phyloP scores from a whole-genome alignment of 2,113 vertebrate species.

The Hypocryptadius cinnamomeus region DNA sequence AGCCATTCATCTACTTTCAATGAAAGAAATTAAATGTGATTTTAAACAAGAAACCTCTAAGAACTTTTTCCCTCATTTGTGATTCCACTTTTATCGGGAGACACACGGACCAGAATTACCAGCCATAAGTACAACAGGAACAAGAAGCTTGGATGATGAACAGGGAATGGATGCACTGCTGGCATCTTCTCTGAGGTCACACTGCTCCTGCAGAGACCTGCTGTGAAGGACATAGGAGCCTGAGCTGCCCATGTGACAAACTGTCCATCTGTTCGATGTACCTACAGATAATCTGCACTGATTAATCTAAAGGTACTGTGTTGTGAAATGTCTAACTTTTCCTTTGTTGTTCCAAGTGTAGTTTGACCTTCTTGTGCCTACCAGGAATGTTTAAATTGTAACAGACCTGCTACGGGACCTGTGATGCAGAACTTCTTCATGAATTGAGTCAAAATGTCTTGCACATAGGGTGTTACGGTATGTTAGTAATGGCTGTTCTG shows the following conservation, averaged over 20 bases:
- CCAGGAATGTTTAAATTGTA: background rate
- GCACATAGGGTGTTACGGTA: background rate
- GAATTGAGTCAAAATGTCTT: background rate
- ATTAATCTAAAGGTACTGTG: background rate
- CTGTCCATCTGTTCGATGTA: background rate
- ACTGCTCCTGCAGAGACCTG: background rate
- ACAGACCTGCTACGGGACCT: background rate
- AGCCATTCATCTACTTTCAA: background rate
- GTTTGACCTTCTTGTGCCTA: background rate
- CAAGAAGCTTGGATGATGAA: background rate
- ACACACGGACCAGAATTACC: background rate
- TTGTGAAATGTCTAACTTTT: background rate
- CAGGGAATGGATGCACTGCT: background rate
- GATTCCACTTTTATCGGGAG: background rate
- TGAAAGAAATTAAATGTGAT: background rate
- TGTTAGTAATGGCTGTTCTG: background rate
- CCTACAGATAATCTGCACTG: background rate
- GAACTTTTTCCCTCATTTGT: background rate
- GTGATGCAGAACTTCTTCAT: background rate
- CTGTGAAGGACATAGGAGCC: background rate
- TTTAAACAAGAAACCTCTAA: background rate
- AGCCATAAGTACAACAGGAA: background rate
- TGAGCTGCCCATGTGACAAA: background rate
- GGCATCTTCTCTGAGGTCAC: background rate
- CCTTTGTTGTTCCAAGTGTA: background rate